Percentiles rank a stretch among this genome's conserved stretches.
Evolutionary conservation across 2,888 invertebrate genomes (phyloP).

Genomic region (Perdita meconis): DNA sequence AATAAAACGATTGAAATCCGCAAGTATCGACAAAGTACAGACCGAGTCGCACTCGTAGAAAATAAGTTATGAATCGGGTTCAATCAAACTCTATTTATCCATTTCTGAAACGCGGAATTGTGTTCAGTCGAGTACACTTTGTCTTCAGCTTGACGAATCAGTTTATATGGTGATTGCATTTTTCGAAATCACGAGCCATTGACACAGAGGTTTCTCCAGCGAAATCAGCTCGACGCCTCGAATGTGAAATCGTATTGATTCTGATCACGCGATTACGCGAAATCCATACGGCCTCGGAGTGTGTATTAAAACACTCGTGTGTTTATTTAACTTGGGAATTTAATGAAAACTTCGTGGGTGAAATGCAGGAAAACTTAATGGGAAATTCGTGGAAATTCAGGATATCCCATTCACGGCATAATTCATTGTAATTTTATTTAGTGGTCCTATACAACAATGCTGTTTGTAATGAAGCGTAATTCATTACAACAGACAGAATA

Average conservation of each 20-base stretch:
- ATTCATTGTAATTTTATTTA: no score
- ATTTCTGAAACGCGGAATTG: neutral
- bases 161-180: neutral
- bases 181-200: neutral
- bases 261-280: neutral
- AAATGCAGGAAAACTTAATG: neutral
- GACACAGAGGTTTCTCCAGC: neutral
- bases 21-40: neutral
- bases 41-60: neutral
- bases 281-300: neutral
- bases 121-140: neutral
- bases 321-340: neutral
- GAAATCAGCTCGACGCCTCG: neutral
- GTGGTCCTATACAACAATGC: no score
- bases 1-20: neutral
- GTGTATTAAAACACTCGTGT: neutral
- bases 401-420: no score
- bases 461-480: no score
- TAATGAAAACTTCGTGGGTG: no score
- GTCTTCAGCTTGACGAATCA: neutral
- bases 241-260: neutral
- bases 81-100: conserved; percentile 12
- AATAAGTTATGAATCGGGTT: neutral
- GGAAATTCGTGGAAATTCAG: no score
- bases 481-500: no score